Percentiles rank a stretch among this genome's conserved stretches.
Conservation (phyloP, 2,888 invertebrate species). For the Colostygia pectinataria region DNA sequence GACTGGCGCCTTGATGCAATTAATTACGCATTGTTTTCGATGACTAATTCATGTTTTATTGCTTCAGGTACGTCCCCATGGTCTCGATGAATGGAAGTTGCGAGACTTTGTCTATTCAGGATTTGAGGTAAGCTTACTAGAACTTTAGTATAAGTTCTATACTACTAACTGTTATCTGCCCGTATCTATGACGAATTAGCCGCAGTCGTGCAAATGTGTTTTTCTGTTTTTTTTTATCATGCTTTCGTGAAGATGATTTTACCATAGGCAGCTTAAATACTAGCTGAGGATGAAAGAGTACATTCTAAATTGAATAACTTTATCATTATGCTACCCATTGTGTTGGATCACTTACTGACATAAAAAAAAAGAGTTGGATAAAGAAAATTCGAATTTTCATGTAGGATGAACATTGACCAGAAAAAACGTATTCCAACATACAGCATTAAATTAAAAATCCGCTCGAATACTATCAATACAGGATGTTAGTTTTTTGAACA, state of each 20-base stretch:
- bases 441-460: background rate
- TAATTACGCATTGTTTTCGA: constrained; percentile 23
- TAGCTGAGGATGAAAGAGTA: too few relatives aligned
- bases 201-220: too few relatives aligned
- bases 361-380: too few relatives aligned
- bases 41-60: constrained; percentile 28
- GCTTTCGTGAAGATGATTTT: too few relatives aligned
- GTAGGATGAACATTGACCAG: constrained; percentile 1
- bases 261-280: too few relatives aligned
- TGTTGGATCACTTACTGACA: too few relatives aligned
- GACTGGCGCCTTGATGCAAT: constrained; percentile 20
- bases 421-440: too few relatives aligned
- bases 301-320: too few relatives aligned
- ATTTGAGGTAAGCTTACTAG: constrained; percentile 27
- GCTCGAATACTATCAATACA: background rate
- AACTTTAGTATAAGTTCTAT: background rate
- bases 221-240: too few relatives aligned
- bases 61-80: constrained; percentile 34
- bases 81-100: constrained; percentile 30
- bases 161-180: background rate
- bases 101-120: constrained; percentile 28
- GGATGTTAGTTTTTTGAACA: constrained; percentile 4
- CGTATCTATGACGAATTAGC: too few relatives aligned
- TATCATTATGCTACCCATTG: too few relatives aligned
- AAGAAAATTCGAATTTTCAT: background rate